Evolutionary conservation across 2,888 invertebrate species (phyloP), one percentile per base, ranked within the genome.

Genomic region (Hydrotaea cyrtoneurina): DNA sequence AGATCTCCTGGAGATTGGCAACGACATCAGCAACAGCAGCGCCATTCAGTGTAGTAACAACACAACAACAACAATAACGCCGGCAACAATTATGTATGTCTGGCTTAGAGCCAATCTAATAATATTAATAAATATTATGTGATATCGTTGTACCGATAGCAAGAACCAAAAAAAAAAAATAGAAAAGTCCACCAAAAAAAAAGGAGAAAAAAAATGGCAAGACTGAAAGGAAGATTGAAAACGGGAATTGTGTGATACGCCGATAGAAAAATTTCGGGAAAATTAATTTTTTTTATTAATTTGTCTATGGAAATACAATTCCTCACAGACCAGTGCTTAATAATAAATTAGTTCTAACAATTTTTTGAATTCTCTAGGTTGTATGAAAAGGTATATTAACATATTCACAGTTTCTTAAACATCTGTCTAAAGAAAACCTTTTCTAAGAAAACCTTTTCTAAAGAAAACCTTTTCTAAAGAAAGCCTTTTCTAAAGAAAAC

Each of bases 21-120:
- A 23, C 59, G 59, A 59, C 59, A 10, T 15, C 23, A 59, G 10
- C 59, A 59, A 23, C 59, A 26, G 21, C 59, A 55, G 2, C 23
- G n/a, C n/a, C 53, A 55, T 55, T 23, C 21, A 55, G 8, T 64
- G 66, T 21, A 13, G 66, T 36, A 43, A 36, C 66, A 64, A 2
- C 39, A 23, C 21, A 66, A 19, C 11, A n/a, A n/a, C 50, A 19
- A 19, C 59, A 39, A 39, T 10, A 39, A 39, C 59, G 36, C 21
- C 59, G 26, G 17, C 36, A 66, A 66, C 66, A 66, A 66, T 66
- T 66, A 66, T 66, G 43, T 66, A 76, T 69, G 72, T 78, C 75
- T 84, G 81, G 84, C 81, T 79, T 79, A 78, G 73, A 73, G 84
- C 81, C 84, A 85, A 81, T 79, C 66, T 76, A 81, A 85, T 76